Conservation (phyloP, 64 coral and sea anemone genomes). For the Porites lutea region DNA sequence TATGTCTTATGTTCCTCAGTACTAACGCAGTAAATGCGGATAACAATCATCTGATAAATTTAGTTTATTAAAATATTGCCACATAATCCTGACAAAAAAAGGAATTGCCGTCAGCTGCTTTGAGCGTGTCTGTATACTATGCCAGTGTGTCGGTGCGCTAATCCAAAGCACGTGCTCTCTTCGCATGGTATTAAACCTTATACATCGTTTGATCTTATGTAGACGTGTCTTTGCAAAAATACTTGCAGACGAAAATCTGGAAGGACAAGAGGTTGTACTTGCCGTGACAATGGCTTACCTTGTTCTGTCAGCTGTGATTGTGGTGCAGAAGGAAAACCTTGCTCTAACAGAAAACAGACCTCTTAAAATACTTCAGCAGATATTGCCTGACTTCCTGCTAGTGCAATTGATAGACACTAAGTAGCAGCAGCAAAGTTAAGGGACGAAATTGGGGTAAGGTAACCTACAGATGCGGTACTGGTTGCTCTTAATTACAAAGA, state of each 20-base stretch:
- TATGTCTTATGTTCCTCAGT: too few relatives aligned
- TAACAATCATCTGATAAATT: too few relatives aligned
- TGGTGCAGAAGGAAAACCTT: slow-evolving; percentile 3
- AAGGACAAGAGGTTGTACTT: slow-evolving; percentile 23
- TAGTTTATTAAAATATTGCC: too few relatives aligned
- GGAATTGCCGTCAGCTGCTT: too few relatives aligned
- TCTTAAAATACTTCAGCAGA: neutral
- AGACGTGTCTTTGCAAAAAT: neutral
- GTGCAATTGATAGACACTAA: neutral
- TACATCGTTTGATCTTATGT: neutral
- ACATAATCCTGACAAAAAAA: too few relatives aligned
- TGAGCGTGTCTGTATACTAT: too few relatives aligned
- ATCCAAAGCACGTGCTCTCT: too few relatives aligned
- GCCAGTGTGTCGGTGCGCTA: too few relatives aligned
- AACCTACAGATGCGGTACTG: neutral
- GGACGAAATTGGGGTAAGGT: slow-evolving; percentile 13
- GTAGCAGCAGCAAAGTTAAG: neutral
- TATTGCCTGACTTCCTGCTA: neutral
- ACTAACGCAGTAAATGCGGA: too few relatives aligned
- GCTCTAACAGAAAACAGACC: neutral
- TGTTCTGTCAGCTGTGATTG: slow-evolving; percentile 15
- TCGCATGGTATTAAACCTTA: too few relatives aligned
- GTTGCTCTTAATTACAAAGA: too few relatives aligned
- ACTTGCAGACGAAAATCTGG: slow-evolving; percentile 9
- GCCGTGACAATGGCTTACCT: slow-evolving; percentile 5